Evolutionary conservation across 2,888 invertebrate species (phyloP).

Genomic region (Netelia inedita): DNA sequence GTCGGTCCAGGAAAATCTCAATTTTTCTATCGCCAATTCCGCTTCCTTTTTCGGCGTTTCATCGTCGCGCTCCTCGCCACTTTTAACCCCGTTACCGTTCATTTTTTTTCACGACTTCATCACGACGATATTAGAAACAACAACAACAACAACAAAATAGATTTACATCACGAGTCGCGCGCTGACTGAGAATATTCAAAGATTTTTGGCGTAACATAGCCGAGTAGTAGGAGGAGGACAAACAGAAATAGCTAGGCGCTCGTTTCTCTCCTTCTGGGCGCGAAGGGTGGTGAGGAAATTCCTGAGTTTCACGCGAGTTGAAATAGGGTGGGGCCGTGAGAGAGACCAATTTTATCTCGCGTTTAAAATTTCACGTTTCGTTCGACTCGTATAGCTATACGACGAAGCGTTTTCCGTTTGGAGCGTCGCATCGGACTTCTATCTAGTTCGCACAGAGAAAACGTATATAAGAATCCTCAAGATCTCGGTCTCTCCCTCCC

Average conservation of each 20-base stretch:
- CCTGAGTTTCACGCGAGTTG: slow-evolving; percentile 52
- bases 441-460: slow-evolving; percentile 46
- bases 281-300: slow-evolving; percentile 66
- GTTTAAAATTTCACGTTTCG: slow-evolving; percentile 36
- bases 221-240: slow-evolving; percentile 66
- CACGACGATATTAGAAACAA: not conserved
- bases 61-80: not conserved
- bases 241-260: slow-evolving; percentile 70
- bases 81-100: slow-evolving; percentile 47
- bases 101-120: slow-evolving; percentile 56
- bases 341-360: slow-evolving; percentile 66
- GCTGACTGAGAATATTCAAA: slow-evolving; percentile 54
- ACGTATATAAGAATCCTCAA: not conserved
- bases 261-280: slow-evolving; percentile 59
- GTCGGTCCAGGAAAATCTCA: slow-evolving; percentile 81
- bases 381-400: not conserved
- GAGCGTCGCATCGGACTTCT: slow-evolving; percentile 27
- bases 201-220: slow-evolving; percentile 63
- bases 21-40: slow-evolving; percentile 74
- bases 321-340: slow-evolving; percentile 67
- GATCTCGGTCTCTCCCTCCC: not conserved
- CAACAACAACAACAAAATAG: not conserved
- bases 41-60: slow-evolving; percentile 22
- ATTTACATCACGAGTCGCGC: slow-evolving; percentile 48
- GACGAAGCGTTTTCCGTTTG: slow-evolving; percentile 19